Percentiles rank a stretch among this genome's conserved stretches.
Evolutionary conservation across 2,888 invertebrate genomes (phyloP).

Genomic region (Agrochola circellaris): DNA sequence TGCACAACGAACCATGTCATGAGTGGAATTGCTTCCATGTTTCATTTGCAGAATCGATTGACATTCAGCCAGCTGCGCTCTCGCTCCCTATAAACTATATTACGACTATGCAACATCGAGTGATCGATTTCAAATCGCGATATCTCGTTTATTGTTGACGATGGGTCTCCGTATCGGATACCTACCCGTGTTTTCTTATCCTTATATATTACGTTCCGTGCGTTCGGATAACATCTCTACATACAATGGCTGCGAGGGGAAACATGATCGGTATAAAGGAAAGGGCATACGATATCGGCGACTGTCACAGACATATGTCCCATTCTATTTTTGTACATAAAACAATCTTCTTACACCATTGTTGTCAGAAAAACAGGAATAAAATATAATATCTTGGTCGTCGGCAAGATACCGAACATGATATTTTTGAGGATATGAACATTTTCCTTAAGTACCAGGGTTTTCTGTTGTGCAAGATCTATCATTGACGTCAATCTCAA

Average conservation of each 20-base stretch:
- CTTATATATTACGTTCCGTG: conserved; percentile 55
- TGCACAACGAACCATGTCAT: not conserved
- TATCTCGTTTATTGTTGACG: conserved; percentile 73
- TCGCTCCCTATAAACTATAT: conserved; percentile 8
- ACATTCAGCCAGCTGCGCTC: conserved; percentile 16
- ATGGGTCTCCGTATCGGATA: conserved; percentile 72
- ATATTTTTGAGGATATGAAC: conserved; percentile 21
- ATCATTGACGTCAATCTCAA: conserved; percentile 39
- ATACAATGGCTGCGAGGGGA: conserved; percentile 54
- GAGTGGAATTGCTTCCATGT: not conserved
- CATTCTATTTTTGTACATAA: conserved; percentile 47
- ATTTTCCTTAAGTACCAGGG: conserved; percentile 27
- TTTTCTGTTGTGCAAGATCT: conserved; percentile 37
- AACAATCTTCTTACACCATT: conserved; percentile 27
- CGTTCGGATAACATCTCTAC: conserved; percentile 54
- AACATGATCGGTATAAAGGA: conserved; percentile 61
- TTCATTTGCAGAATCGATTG: conserved; percentile 19
- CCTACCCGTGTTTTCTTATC: conserved; percentile 65
- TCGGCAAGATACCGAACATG: conserved; percentile 9
- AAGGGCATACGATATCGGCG: conserved; percentile 55
- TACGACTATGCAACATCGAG: conserved; percentile 47
- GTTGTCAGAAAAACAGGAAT: conserved; percentile 22
- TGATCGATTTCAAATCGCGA: conserved; percentile 71
- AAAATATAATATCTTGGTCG: conserved; percentile 33
- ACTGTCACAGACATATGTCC: conserved; percentile 51